These are phyloP conservation scores for Volucella inflata DNA, from an alignment of 2,888 invertebrate genomes.

Conservation along the genomic window DNA sequence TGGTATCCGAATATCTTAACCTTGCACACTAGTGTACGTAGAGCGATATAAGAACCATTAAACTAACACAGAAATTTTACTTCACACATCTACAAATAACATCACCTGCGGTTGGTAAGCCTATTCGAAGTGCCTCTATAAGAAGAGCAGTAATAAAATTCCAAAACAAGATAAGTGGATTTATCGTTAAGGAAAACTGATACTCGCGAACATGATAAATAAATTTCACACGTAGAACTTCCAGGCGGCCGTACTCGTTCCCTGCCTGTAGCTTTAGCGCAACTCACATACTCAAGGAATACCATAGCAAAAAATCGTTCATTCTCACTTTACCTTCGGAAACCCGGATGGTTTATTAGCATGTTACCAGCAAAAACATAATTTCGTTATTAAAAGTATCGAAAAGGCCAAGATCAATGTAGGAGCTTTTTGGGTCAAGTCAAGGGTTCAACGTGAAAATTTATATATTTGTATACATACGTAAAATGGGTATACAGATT, in stretches of 20 bases:
- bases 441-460: conserved; percentile 67
- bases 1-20: no score
- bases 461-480: not conserved
- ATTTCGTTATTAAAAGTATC: conserved; percentile 76
- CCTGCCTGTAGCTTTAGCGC: conserved; percentile 30
- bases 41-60: conserved; percentile 4
- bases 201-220: conserved; percentile 77
- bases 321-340: conserved; percentile 21
- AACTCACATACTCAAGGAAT: conserved; percentile 21
- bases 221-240: conserved; percentile 76
- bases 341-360: conserved; percentile 77
- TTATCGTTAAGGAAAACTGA: conserved; percentile 77
- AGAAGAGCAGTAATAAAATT: conserved; percentile 63
- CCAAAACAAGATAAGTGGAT: conserved; percentile 77
- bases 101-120: conserved; percentile 22
- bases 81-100: conserved; percentile 28
- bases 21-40: not conserved
- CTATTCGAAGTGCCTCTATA: conserved; percentile 31
- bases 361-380: conserved; percentile 77
- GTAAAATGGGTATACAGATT: conserved; percentile 43
- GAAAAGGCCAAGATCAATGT: conserved; percentile 64
- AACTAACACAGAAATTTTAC: conserved; percentile 8
- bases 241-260: conserved; percentile 24
- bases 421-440: conserved; percentile 69
- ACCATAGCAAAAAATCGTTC: conserved; percentile 43